Conservation (phyloP, 2,113 vertebrate genomes). For the Pangasianodon hypophthalmus region DNA sequence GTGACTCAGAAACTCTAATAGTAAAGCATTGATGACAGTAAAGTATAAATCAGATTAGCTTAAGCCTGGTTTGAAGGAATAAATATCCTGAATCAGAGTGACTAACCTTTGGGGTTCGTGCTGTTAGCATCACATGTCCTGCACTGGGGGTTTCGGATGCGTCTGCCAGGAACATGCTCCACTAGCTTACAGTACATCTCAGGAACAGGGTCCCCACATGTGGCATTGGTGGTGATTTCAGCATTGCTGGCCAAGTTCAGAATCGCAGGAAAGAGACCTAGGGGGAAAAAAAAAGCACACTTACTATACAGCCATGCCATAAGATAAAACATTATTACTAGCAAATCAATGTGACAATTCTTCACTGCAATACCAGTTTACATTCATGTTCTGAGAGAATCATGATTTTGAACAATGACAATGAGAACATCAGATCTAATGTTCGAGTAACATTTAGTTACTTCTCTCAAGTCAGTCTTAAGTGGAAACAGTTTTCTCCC, state of each 20-base stretch:
- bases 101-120: constrained; percentile 80
- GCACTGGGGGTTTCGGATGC: constrained; percentile 86
- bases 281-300: not conserved
- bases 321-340: not conserved
- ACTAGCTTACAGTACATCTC: constrained; percentile 97
- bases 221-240: constrained; percentile 87
- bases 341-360: not conserved
- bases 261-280: constrained; percentile 95
- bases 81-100: not conserved
- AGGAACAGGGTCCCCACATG: constrained; percentile 84
- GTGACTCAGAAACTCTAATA: not conserved
- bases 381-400: not conserved
- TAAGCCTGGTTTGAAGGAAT: not conserved
- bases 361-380: not conserved
- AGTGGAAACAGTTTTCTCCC: constrained; percentile 32
- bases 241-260: constrained; percentile 92
- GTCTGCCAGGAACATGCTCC: constrained; percentile 88
- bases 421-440: not conserved
- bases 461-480: not conserved
- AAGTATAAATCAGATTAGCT: not conserved
- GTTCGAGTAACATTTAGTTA: not conserved
- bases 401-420: not conserved
- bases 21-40: not conserved
- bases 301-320: not conserved
- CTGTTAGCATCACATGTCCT: constrained; percentile 83